A percentile compares a stretch with the other conserved stretches of the same genome.
Evolutionary conservation across 2,888 invertebrate genomes (phyloP).

Genomic region (Thera britannica): DNA sequence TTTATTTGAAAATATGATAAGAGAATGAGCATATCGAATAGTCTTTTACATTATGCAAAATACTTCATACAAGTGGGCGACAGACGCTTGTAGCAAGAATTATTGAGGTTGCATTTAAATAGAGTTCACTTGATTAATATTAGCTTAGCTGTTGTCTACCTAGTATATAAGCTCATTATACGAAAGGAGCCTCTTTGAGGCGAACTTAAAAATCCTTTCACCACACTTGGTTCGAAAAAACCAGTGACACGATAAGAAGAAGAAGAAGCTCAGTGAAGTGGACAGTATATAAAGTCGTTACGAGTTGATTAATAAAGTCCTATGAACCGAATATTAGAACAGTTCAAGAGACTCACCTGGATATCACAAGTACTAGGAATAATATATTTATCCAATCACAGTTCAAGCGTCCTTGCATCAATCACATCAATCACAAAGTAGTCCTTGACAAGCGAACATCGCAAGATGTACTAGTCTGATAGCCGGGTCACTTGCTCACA

Average conservation of each 20-base stretch:
- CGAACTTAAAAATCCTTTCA: too few relatives aligned
- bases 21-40: neutral
- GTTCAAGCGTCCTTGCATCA: slow-evolving; percentile 47
- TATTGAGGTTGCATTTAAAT: slow-evolving; percentile 49
- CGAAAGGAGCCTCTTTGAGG: too few relatives aligned
- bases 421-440: slow-evolving; percentile 63
- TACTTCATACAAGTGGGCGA: slow-evolving; percentile 15
- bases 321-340: slow-evolving; percentile 25
- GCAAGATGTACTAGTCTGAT: slow-evolving; percentile 60
- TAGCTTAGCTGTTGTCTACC: neutral
- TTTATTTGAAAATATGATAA: slow-evolving; percentile 4
- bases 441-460: slow-evolving; percentile 65
- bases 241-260: too few relatives aligned
- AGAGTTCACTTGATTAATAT: slow-evolving; percentile 35
- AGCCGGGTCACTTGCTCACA: slow-evolving; percentile 44
- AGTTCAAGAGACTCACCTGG: slow-evolving; percentile 55
- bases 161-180: too few relatives aligned
- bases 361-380: slow-evolving; percentile 55
- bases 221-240: too few relatives aligned
- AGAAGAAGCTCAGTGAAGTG: too few relatives aligned
- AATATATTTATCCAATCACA: slow-evolving; percentile 49
- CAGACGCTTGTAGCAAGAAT: slow-evolving; percentile 42
- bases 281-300: too few relatives aligned
- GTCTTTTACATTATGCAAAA: slow-evolving; percentile 17
- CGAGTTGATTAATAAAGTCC: too few relatives aligned